Conservation (phyloP, 1,140 invertebrate genomes). For the Trachelipus rathkii region DNA sequence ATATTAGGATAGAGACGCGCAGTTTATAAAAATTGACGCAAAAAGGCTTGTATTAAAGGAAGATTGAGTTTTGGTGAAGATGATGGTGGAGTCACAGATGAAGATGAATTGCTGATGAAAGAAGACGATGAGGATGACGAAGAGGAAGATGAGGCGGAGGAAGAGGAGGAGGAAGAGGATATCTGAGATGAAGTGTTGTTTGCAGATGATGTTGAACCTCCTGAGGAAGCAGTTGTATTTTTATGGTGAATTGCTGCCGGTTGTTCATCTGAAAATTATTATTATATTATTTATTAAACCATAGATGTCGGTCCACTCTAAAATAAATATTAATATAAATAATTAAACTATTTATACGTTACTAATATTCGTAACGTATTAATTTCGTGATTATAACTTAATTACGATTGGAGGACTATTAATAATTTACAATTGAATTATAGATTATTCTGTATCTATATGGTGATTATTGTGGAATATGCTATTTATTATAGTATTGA, state of each 20-base stretch:
- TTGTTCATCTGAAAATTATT: slow-evolving; percentile 30
- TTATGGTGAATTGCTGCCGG: slow-evolving; percentile 43
- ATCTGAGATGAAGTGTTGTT: neutral
- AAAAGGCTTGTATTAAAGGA: neutral
- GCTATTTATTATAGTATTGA: too few relatives aligned
- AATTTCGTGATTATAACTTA: too few relatives aligned
- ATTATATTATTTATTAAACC: neutral
- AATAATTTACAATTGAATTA: too few relatives aligned
- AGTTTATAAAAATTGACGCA: too few relatives aligned
- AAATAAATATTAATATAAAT: too few relatives aligned
- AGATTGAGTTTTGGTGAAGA: neutral
- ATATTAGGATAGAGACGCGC: neutral
- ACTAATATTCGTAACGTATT: too few relatives aligned
- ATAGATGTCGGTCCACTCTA: too few relatives aligned
- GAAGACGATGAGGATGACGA: neutral
- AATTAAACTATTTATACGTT: too few relatives aligned
- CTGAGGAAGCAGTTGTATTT: slow-evolving; percentile 35
- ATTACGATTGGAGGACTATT: too few relatives aligned
- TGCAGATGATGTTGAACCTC: neutral
- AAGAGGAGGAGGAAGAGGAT: neutral
- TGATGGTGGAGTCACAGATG: neutral
- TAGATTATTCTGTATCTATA: too few relatives aligned
- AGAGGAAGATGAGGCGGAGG: neutral
- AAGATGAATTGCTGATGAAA: neutral
- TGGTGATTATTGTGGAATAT: too few relatives aligned